phyloP scores from a whole-genome alignment of 2,888 invertebrate species.

The Drosophila aldrichi region DNA sequence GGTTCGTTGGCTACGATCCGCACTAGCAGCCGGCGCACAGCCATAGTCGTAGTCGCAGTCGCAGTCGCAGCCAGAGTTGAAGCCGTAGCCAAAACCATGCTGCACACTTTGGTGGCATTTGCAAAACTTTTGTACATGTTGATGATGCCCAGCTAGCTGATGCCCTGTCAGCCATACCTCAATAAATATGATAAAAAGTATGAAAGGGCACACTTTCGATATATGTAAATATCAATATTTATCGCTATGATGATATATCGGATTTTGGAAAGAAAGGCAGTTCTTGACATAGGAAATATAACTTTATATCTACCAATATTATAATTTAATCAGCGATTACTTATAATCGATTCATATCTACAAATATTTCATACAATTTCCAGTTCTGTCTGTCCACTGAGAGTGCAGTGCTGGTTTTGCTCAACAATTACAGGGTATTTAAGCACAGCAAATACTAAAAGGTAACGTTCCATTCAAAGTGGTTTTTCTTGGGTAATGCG shows the following conservation, averaged over 20 bases:
- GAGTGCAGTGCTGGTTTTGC: background rate
- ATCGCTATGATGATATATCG: background rate
- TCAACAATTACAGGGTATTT: constrained; percentile 14
- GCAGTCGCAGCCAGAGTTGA: constrained; percentile 1
- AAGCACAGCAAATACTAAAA: constrained; percentile 15
- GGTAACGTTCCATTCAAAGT: constrained; percentile 46
- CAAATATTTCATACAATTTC: background rate
- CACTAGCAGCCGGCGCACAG: constrained; percentile 7
- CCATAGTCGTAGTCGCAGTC: background rate
- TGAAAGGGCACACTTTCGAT: too few species aligned
- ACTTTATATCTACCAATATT: too few species aligned
- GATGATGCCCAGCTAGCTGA: background rate
- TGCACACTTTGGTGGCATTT: constrained; percentile 27
- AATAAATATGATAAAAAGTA: background rate
- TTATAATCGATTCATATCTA: background rate
- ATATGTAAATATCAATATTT: background rate
- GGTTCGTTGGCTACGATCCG: constrained; percentile 68
- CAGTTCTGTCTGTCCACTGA: background rate
- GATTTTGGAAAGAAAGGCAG: too few species aligned
- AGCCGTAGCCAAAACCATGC: constrained; percentile 12
- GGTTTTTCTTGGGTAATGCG: constrained; percentile 68
- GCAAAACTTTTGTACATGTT: background rate
- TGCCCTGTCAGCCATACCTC: background rate
- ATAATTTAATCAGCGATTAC: background rate
- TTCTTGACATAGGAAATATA: too few species aligned